A percentile compares a stretch with the other conserved stretches of the same genome.
Conservation (phyloP, 2,113 vertebrate genomes). For the Delphinapterus leucas region DNA sequence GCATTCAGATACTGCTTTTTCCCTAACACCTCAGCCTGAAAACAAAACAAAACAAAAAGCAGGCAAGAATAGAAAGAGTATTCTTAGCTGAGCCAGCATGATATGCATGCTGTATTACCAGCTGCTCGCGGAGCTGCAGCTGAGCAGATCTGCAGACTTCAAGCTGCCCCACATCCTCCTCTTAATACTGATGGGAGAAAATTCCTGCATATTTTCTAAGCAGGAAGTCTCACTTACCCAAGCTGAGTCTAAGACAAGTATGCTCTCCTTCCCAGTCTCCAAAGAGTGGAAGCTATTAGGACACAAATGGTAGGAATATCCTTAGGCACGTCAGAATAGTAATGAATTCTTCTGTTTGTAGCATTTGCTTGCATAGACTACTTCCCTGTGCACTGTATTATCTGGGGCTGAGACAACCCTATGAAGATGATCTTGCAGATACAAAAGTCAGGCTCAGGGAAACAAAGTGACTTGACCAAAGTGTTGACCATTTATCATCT, state of each 20-base stretch:
- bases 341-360: neutral
- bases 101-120: constrained; percentile 55
- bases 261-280: neutral
- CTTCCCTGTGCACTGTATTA: neutral
- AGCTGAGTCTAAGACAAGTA: neutral
- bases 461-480: neutral
- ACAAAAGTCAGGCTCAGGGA: neutral
- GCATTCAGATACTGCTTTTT: constrained; percentile 32
- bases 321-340: neutral
- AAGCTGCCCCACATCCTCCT: constrained; percentile 22
- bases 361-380: neutral
- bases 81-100: constrained; percentile 69
- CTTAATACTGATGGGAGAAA: constrained; percentile 1
- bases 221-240: neutral
- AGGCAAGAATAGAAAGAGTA: constrained; percentile 73
- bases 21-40: constrained; percentile 64
- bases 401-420: neutral
- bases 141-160: constrained; percentile 50
- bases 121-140: constrained; percentile 62
- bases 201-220: neutral
- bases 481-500: neutral
- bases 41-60: constrained; percentile 70
- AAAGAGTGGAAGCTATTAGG: neutral
- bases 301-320: neutral
- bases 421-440: neutral